Base-by-base conservation (phyloP, 2,113 vertebrate species). In the Sapayoa aenigma region DNA sequence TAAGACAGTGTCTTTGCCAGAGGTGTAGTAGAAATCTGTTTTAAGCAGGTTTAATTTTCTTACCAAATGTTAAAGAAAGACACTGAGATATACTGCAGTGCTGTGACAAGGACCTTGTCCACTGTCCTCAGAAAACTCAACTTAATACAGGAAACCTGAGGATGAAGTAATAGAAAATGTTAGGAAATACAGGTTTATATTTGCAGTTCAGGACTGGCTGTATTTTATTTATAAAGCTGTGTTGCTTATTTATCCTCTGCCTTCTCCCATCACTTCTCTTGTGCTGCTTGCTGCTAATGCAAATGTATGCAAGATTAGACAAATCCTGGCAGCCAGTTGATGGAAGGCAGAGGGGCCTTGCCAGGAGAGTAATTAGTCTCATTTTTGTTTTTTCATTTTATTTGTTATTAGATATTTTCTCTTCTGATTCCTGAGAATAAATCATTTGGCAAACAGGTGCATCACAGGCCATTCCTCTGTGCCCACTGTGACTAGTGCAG, bases 301-400 rank as follows among this genome's bases (percentile, higher is more conserved):
- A 96, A 91, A 94, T 94, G 41, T 91, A 81, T 96, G 84, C 94
- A 92, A 76, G 90, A 92, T 92, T 56, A 95, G 91, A 90, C 75
- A 92, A 95, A 90, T 94, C 55, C 59, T 90, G 68, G 68, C 88
- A 94, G 90, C 42, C 65, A 52, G 56, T 11, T 93, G 86, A 89
- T 80, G 84, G 46, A 67, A 76, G 71, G 53, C 81, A 95, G 71
- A 87, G 74, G 1, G 49, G 24, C n/a, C 33, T 94, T 95, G 84
- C 59, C 44, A 80, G 55, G 60, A 90, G 47, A 84, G 75, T 73
- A 96, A 55, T 95, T 95, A 84, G 60, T 91, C 75, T 88, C 33
- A 33, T 39, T 94, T 95, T 91, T 83, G n/a, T 80, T 79, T 72
- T 83, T 82, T 74, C 9, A 14, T 74, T 92, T 66, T 88, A 21